phyloP scores from a whole-genome alignment of 2,797 vertebrate genomes.

The Pangasius sanitwongsei region DNA sequence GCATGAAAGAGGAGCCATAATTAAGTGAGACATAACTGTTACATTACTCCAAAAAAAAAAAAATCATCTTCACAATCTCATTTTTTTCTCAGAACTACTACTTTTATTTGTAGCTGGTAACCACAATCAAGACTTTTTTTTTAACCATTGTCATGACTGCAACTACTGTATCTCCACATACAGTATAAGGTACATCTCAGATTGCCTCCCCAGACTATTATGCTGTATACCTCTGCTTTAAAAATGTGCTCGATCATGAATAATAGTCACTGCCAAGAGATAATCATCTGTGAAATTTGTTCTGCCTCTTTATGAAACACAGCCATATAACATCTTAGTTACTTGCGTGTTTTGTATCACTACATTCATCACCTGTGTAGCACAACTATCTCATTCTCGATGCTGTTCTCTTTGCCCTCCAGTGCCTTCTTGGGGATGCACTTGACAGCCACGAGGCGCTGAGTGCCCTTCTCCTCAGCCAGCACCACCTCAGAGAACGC shows the following conservation, averaged over 20 bases:
- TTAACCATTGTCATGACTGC: neutral
- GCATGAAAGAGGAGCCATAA: neutral
- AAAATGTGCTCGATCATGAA: neutral
- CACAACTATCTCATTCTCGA: slow-evolving; percentile 95
- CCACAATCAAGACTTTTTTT: neutral
- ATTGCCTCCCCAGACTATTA: neutral
- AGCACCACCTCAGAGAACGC: slow-evolving; percentile 96
- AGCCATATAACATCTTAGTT: neutral
- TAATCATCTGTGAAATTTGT: neutral
- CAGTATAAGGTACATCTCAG: neutral
- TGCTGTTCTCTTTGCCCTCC: slow-evolving; percentile 94
- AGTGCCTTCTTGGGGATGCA: slow-evolving; percentile 96
- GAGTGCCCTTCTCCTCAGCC: slow-evolving; percentile 90
- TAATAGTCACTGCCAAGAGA: neutral
- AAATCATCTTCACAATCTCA: neutral
- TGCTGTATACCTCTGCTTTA: neutral
- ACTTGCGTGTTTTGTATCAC: neutral
- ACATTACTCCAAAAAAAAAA: neutral
- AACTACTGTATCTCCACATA: neutral
- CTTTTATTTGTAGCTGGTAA: neutral
- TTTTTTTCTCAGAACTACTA: neutral
- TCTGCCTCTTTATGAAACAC: neutral
- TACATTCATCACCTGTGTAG: slow-evolving; percentile 84
- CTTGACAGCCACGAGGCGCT: slow-evolving; percentile 93
- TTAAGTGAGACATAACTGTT: neutral